Conservation (phyloP, 1,140 invertebrate genomes). For the Bradynema listronoti region DNA sequence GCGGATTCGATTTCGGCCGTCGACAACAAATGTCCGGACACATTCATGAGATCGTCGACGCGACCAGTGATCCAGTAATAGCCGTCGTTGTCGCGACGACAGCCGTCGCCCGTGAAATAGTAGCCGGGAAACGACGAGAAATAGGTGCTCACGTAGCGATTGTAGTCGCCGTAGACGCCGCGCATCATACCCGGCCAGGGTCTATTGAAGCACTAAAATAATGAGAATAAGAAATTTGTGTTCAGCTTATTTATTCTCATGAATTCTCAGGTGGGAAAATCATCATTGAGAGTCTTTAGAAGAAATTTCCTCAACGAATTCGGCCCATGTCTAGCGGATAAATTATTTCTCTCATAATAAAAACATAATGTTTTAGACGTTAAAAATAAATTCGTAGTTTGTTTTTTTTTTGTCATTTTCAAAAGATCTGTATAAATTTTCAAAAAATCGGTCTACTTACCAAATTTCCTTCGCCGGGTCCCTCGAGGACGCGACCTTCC, state of each 20-base stretch:
- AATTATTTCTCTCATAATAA: no score
- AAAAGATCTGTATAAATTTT: background rate
- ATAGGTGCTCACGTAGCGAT: slow-evolving; percentile 85
- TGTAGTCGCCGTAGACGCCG: slow-evolving; percentile 81
- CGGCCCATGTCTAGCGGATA: no score
- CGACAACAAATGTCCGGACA: slow-evolving; percentile 90
- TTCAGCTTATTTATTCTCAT: no score
- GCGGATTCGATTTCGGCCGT: slow-evolving; percentile 89
- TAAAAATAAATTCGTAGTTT: no score
- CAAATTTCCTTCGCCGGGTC: slow-evolving; percentile 62
- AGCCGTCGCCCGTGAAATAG: slow-evolving; percentile 94
- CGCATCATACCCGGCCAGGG: slow-evolving; percentile 97
- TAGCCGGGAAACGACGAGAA: slow-evolving; percentile 86
- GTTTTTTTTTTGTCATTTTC: no score
- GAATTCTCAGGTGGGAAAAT: no score
- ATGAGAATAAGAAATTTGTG: no score
- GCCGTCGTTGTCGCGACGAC: slow-evolving; percentile 79
- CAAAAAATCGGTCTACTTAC: slow-evolving; percentile 58
- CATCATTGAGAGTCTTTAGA: no score
- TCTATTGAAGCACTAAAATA: slow-evolving; percentile 37
- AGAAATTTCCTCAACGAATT: no score
- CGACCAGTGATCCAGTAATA: slow-evolving; percentile 85
- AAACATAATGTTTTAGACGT: no score
- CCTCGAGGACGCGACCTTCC: slow-evolving; percentile 75
- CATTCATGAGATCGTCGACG: slow-evolving; percentile 92